Base-by-base conservation (phyloP, 2,113 vertebrate species). In the Halichoeres trimaculatus region DNA sequence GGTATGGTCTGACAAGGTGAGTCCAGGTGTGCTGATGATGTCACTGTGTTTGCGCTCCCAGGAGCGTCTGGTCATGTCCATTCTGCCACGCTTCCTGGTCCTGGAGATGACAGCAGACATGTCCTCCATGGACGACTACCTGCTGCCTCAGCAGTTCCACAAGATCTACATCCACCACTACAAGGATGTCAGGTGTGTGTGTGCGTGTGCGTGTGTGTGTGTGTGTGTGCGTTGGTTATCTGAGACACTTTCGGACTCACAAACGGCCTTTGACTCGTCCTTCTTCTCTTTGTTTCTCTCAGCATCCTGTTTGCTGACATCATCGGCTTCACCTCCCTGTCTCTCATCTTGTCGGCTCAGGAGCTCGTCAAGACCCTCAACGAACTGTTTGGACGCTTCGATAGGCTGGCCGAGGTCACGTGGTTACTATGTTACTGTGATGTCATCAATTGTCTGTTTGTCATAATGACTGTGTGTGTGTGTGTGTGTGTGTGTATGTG, bases 251-350 rank as follows among this genome's bases (percentile, higher is more conserved):
- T n/a, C n/a, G n/a, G n/a, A n/a, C n/a, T n/a, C n/a, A n/a, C n/a
- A n/a, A n/a, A n/a, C n/a, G n/a, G n/a, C n/a, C n/a, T n/a, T n/a
- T n/a, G n/a, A n/a, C n/a, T n/a, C n/a, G n/a, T n/a, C n/a, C n/a
- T n/a, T n/a, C n/a, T n/a, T n/a, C n/a, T n/a, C n/a, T n/a, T n/a
- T n/a, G n/a, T n/a, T n/a, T 6, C 30, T n/a, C 1, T 0, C 72
- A 83, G 73, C 70, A 80, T 81, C 34, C 57, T 80, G 43, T 81
- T 70, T 52, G 84, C 85, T 86, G 96, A 97, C 88, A 96, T 98
- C 71, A 96, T 97, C 92, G 96, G 96, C 74, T 98, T 97, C 88
- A 98, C 96, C 36, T 95, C 96, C 67, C 93, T 97, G 47, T 97
- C 96, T 12, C 90, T 96, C 71, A 95, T 95, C 51, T 91, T 98